phyloP scores from a whole-genome alignment of 2,888 invertebrate genomes.

The Sialis fuliginosa region DNA sequence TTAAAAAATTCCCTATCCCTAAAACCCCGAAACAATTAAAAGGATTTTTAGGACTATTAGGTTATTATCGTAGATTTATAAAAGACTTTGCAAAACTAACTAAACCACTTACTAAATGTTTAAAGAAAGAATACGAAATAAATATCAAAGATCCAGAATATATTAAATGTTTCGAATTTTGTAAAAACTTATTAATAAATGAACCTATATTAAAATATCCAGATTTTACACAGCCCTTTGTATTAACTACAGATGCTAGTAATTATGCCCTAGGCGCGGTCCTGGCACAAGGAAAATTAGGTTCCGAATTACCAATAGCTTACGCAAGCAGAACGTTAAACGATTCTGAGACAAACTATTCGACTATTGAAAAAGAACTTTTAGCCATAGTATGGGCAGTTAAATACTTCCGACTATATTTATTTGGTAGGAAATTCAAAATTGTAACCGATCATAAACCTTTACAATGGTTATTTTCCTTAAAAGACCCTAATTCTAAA shows the following conservation, averaged over 20 bases:
- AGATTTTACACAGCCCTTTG: conserved; percentile 6
- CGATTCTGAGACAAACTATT: conserved; percentile 18
- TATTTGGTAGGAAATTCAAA: conserved; percentile 19
- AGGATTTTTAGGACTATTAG: neutral
- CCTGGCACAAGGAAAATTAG: conserved; percentile 14
- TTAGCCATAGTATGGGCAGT: conserved; percentile 18
- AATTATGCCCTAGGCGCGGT: conserved; percentile 5
- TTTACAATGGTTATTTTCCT: conserved; percentile 17
- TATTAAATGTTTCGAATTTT: conserved; percentile 8
- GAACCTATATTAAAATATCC: conserved; percentile 13
- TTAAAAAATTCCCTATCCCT: conserved; percentile 10
- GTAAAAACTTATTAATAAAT: conserved; percentile 12
- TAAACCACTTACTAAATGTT: conserved; percentile 10
- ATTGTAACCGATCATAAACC: conserved; percentile 20
- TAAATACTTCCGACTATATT: conserved; percentile 19
- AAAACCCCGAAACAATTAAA: conserved; percentile 9
- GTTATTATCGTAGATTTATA: no score
- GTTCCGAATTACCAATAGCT: conserved; percentile 17
- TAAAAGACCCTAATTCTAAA: conserved; percentile 15
- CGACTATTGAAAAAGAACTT: conserved; percentile 19
- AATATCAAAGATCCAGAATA: conserved; percentile 3
- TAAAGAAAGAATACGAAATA: conserved; percentile 5
- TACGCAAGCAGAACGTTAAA: conserved; percentile 18
- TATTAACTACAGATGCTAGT: no score
- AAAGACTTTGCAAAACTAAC: neutral